These are phyloP conservation scores for Apis mellifera DNA, from an alignment of 1,140 invertebrate genomes.

Conservation along the genomic window Amel_HAv3.1 CM009940.2:8514001-8514500, in stretches of 20 bases:
- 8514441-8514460: neutral
- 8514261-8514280: no score
- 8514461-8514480: neutral
- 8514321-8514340: neutral
- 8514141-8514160: conserved; percentile 4
- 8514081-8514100: neutral
- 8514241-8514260: no score
- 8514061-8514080: neutral
- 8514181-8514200: neutral
- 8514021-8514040: neutral
- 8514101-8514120: conserved; percentile 20
- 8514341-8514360: neutral
- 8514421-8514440: neutral
- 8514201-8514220: neutral
- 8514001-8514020: no score
- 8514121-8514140: neutral
- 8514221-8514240: no score
- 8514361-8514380: neutral
- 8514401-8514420: neutral
- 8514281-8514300: no score
- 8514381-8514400: neutral
- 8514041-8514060: neutral
- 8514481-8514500: neutral
- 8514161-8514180: no score
- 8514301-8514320: neutral